Evolutionary conservation across 2,888 invertebrate genomes (phyloP), one percentile per base, ranked within the genome.

Genomic region (Subacronicta megacephala): DNA sequence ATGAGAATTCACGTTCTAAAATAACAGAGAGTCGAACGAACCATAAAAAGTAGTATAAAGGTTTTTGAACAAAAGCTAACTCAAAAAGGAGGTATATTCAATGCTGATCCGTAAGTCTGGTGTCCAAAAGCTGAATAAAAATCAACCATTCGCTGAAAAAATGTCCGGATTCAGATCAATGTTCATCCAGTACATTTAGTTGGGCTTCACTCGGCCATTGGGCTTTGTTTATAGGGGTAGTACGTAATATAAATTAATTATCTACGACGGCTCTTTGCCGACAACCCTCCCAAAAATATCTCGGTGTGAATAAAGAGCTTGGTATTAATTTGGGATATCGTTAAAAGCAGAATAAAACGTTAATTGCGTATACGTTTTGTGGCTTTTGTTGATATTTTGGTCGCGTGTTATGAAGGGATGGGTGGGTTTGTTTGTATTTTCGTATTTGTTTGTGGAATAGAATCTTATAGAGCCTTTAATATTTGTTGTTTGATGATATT

Each of bases 211-310:
- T 45, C 55, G 56, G 62, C 58, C 62, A 72, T 72, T 65, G 64
- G 67, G 67, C 69, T 74, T 81, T 83, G 83, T 81, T 81, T 81
- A 81, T 77, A 67, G 69, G 72, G 62, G 55, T 68, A 57, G 56
- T 59, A 50, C 61, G 73, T 81, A 79, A 83, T 83, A 78, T 76
- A 79, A 82, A 83, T 82, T 81, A 82, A 82, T 82, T 81, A 82
- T 80, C 73, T 66, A 66, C 62, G 54, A 38, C 59, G 50, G 59
- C 56, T 40, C 61, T 58, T 46, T 17, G 46, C 54, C 47, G 62
- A 58, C 60, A 61, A 54, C 61, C 68, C 54, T 61, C 46, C 36
- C 33, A 37, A 62, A 62, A 67, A 77, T 71, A 66, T 66, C 66
- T 63, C 70, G 40, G 42, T 44, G 57, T 51, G 71, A 67, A 71